Percentiles rank a stretch among this genome's conserved stretches.
Conservation (phyloP, 2,888 invertebrate genomes). For the Nemoura dubitans region DNA sequence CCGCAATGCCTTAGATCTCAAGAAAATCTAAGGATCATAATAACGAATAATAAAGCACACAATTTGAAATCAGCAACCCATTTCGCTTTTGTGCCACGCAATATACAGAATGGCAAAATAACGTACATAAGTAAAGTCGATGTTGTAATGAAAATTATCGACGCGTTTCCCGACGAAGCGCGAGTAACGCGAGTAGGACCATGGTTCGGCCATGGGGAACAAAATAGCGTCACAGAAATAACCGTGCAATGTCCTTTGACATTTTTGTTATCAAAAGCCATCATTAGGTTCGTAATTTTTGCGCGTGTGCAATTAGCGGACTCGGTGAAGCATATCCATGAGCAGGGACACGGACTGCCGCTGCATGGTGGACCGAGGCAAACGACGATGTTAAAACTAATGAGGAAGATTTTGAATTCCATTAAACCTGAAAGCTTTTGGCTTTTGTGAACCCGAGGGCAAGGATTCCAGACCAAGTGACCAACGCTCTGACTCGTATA, state of each 20-base stretch:
- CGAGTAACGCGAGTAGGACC: neutral
- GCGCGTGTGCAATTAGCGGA: neutral
- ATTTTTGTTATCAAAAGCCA: slow-evolving; percentile 12
- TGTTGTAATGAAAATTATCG: neutral
- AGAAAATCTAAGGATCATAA: neutral
- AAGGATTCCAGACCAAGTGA: neutral
- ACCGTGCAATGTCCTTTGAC: neutral
- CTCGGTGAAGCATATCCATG: neutral
- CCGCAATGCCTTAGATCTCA: neutral
- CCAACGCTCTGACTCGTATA: neutral
- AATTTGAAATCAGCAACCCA: neutral
- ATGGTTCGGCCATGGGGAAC: neutral
- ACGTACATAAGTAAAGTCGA: neutral
- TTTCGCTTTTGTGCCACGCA: neutral
- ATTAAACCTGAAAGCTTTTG: slow-evolving; percentile 12
- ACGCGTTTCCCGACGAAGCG: neutral
- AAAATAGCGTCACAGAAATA: neutral
- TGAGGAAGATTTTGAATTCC: slow-evolving; percentile 7
- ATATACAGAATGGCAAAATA: neutral
- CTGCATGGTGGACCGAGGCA: neutral
- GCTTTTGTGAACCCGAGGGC: neutral
- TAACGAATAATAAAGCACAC: neutral
- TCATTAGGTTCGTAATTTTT: neutral
- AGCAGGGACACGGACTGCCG: neutral
- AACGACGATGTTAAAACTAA: neutral